Evolutionary conservation across 2,797 vertebrate species (phyloP).

Genomic region (Pelobates cultripes): DNA sequence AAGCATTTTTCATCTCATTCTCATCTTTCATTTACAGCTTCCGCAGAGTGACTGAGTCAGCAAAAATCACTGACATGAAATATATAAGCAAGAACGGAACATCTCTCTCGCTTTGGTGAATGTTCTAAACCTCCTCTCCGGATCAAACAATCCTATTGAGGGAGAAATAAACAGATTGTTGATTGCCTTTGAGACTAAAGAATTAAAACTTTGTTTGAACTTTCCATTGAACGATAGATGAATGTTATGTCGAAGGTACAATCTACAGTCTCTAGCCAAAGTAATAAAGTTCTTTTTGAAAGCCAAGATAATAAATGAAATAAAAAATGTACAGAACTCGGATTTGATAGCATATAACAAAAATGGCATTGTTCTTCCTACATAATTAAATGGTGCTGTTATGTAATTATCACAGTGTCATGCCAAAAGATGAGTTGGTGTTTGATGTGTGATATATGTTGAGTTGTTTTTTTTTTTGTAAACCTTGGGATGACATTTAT

Average conservation of each 20-base stretch:
- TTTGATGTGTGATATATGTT: too few relatives aligned
- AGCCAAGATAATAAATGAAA: background rate
- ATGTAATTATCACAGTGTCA: too few relatives aligned
- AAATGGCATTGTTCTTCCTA: too few relatives aligned
- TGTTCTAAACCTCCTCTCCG: conserved; percentile 37
- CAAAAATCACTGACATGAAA: conserved; percentile 55
- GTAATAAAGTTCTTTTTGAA: background rate
- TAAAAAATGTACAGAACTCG: too few relatives aligned
- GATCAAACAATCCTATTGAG: conserved; percentile 30
- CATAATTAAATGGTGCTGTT: too few relatives aligned
- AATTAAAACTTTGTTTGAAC: conserved; percentile 38
- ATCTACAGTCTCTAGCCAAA: background rate
- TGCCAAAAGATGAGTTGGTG: too few relatives aligned
- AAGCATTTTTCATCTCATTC: conserved; percentile 54
- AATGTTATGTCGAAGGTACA: conserved; percentile 1
- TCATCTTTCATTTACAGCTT: conserved; percentile 51
- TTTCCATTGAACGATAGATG: conserved; percentile 17
- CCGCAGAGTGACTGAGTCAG: conserved; percentile 43
- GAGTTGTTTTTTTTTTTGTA: too few relatives aligned
- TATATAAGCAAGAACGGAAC: conserved; percentile 52
- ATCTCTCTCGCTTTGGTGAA: conserved; percentile 50
- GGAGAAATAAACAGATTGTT: conserved; percentile 42
- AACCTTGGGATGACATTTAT: too few relatives aligned
- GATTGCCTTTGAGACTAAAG: conserved; percentile 31
- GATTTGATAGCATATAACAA: too few relatives aligned